Base-by-base conservation (phyloP, 2,888 invertebrate genomes). In the Andrena dorsata region DNA sequence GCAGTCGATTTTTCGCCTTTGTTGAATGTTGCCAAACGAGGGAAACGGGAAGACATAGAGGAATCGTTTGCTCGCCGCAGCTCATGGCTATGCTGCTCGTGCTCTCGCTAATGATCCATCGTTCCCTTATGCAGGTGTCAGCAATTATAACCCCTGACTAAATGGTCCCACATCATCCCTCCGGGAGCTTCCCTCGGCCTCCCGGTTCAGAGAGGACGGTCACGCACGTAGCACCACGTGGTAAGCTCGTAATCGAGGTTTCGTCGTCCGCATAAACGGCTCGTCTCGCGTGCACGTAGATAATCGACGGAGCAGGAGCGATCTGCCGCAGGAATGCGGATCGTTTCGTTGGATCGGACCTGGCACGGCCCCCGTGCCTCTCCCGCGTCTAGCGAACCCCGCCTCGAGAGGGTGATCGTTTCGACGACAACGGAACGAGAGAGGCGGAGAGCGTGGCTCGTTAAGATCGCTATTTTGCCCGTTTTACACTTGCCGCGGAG, bases 121-220 rank as follows among this genome's bases (percentile, higher is more conserved):
- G 65, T 81, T 77, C 81, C 83, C 77, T 82, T 76, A 68, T 68
- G 88, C 88, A 85, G 83, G 83, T 88, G 87, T 79, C 88, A 74
- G 87, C 88, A 79, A 88, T 88, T 88, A 88, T 85, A 85, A 80
- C 78, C 83, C 81, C 80, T 76, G 69, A 76, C 74, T 84, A 88
- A 88, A 84, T 75, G 86, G 68, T 64, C 84, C 72, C 78, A 80
- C 76, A 69, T 80, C 79, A 76, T 88, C 88, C 88, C 87, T 74
- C 47, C n/a, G 28, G 20, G 53, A 26, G 16, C 41, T 41, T 20
- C 73, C 71, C 58, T 23, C 76, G 32, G 51, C 41, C 41, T 41
- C 3, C 41, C 41, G 41, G 3, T 68, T 35, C 65, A 26, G 13
- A 23, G 56, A 56, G 74, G 58, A 74, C 71, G 71, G 84, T 86